Percentiles rank a stretch among this genome's conserved stretches.
These are phyloP conservation scores for Priocnemis perturbator DNA, from an alignment of 2,888 invertebrate species.

Conservation along the genomic window DNA sequence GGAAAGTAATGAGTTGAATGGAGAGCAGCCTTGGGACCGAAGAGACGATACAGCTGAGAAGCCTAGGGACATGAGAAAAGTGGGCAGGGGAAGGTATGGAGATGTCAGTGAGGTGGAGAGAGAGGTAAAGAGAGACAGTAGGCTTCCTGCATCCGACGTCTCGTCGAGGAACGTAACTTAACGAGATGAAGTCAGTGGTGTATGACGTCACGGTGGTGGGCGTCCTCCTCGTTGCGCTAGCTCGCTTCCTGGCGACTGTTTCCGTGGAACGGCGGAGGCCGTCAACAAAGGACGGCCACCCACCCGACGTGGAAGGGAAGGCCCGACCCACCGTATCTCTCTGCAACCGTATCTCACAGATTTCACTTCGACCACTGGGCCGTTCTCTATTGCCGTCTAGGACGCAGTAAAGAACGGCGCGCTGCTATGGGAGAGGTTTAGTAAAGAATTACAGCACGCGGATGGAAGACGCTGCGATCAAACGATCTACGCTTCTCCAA, in stretches of 20 bases:
- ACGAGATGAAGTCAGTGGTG: conserved; percentile 77
- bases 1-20: too few relatives aligned
- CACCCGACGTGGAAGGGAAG: conserved; percentile 49
- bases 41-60: background rate
- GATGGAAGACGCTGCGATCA: background rate
- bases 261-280: conserved; percentile 60
- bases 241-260: conserved; percentile 70
- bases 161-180: conserved; percentile 68
- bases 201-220: conserved; percentile 76
- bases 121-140: conserved; percentile 54
- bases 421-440: conserved; percentile 4
- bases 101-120: conserved; percentile 20
- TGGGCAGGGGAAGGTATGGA: conserved; percentile 19
- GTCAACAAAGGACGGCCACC: conserved; percentile 66
- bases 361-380: conserved; percentile 38
- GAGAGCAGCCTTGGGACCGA: too few relatives aligned
- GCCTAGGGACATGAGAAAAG: conserved; percentile 16
- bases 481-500: too few relatives aligned
- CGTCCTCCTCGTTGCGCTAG: conserved; percentile 67
- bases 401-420: background rate
- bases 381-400: conserved; percentile 7
- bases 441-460: conserved; percentile 4
- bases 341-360: conserved; percentile 43
- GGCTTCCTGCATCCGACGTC: conserved; percentile 72
- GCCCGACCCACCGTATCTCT: conserved; percentile 48